Evolutionary conservation across 2,797 vertebrate genomes (phyloP).

Genomic region (Zenarchopterus dispar): DNA sequence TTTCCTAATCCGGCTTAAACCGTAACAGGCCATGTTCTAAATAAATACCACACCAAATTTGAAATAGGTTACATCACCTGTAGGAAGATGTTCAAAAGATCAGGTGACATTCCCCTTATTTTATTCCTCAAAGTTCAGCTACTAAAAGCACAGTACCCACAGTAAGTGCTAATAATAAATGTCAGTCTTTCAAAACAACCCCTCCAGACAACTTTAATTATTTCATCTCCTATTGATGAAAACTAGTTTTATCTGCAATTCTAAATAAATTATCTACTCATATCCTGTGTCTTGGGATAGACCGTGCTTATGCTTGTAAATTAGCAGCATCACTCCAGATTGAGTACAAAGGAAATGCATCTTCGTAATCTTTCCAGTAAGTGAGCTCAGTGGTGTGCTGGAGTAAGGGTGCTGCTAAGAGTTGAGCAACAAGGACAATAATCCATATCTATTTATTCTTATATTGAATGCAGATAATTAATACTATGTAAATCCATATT

Average conservation of each 20-base stretch:
- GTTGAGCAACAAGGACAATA: background rate
- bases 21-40: conserved; percentile 18
- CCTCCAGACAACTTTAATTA: too few relatives aligned
- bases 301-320: conserved; percentile 1
- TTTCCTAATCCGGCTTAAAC: conserved; percentile 39
- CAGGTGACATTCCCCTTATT: background rate
- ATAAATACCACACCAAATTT: conserved; percentile 47
- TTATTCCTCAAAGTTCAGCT: too few relatives aligned
- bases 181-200: too few relatives aligned
- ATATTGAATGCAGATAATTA: too few relatives aligned
- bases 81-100: conserved; percentile 34
- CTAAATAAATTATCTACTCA: conserved; percentile 4
- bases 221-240: conserved; percentile 5
- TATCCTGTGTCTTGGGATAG: conserved; percentile 7
- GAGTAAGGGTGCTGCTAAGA: conserved; percentile 13
- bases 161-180: too few relatives aligned
- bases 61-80: conserved; percentile 36
- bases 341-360: background rate
- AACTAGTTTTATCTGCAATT: background rate
- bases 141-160: too few relatives aligned
- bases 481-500: too few relatives aligned
- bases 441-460: too few relatives aligned
- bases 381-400: conserved; percentile 26
- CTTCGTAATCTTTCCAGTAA: background rate
- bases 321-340: conserved; percentile 13